Evolutionary conservation across 1,140 invertebrate genomes (phyloP), one percentile per base, ranked within the genome.

Genomic region (Samia ricini): DNA sequence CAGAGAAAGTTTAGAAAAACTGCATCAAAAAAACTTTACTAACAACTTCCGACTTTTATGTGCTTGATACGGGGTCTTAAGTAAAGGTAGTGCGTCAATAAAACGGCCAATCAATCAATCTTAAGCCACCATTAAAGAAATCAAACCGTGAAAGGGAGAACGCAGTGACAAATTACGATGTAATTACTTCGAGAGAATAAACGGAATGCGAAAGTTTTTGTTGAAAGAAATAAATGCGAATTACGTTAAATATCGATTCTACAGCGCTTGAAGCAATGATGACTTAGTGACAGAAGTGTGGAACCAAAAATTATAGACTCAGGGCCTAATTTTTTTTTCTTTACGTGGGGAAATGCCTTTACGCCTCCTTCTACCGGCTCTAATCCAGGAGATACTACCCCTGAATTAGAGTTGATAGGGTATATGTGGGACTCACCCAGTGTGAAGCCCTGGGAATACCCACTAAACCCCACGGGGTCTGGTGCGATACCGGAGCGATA

Each of bases 91-190:
- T 21, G 19, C 29, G 26, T 20, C n/a, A 33, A 12, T 1, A 64
- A 71, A 70, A 72, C 68, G 70, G 66, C 72, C 71, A 81, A 86
- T 86, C 81, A 81, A 86, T 86, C 83, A 84, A 74, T 76, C 61
- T 66, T 71, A 77, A 82, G 69, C 78, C 74, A 42, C 56, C 58
- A 51, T 63, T 71, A 76, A 78, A 75, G 75, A 76, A 85, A 85
- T 85, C 80, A 77, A 70, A 74, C 63, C 71, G 64, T 52, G 64
- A 66, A 77, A 79, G 71, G 68, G 58, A 67, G 69, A 77, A 65
- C 63, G 54, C 67, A 51, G 77, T 83, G 83, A 86, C 81, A 81
- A 82, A 84, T 83, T 79, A 70, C 71, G 65, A 73, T 70, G 77
- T 86, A 86, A 86, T 86, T 83, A 81, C 74, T 69, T 59, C 61